These are phyloP conservation scores for Actinostola sp. DNA, from an alignment of 92 coral and sea anemone species.

Conservation along the genomic window DNA sequence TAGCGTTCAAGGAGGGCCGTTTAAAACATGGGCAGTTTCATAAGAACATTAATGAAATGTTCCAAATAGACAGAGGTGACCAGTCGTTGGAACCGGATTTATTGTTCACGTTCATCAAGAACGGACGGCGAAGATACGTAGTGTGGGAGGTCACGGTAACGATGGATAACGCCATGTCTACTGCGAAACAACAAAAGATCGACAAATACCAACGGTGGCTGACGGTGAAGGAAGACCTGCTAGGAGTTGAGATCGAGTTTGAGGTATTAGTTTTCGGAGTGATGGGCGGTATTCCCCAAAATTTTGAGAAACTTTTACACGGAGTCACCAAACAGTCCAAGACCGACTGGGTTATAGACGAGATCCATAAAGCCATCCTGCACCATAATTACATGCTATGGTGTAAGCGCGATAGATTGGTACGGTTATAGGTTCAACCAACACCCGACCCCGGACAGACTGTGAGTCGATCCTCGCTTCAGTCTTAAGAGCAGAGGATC, in stretches of 20 bases:
- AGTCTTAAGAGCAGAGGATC: too few relatives aligned
- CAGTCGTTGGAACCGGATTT: neutral
- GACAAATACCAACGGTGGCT: neutral
- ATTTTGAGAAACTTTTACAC: neutral
- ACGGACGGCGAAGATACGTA: neutral
- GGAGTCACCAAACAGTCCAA: neutral
- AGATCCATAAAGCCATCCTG: neutral
- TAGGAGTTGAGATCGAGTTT: neutral
- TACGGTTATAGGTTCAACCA: too few relatives aligned
- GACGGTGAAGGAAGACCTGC: neutral
- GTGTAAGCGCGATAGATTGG: neutral
- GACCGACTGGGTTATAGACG: neutral
- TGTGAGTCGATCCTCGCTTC: too few relatives aligned
- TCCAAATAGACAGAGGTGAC: neutral
- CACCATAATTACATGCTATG: neutral
- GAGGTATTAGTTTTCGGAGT: neutral
- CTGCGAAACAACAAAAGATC: neutral
- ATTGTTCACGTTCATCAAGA: neutral
- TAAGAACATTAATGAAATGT: too few relatives aligned
- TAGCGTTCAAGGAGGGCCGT: neutral
- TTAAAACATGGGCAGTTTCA: neutral
- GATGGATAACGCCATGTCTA: neutral
- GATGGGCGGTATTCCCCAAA: neutral
- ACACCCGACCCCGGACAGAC: too few relatives aligned
- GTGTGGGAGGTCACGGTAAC: neutral